phyloP scores from a whole-genome alignment of 2,797 vertebrate species.

The Typhlichthys eigenmanni region DNA sequence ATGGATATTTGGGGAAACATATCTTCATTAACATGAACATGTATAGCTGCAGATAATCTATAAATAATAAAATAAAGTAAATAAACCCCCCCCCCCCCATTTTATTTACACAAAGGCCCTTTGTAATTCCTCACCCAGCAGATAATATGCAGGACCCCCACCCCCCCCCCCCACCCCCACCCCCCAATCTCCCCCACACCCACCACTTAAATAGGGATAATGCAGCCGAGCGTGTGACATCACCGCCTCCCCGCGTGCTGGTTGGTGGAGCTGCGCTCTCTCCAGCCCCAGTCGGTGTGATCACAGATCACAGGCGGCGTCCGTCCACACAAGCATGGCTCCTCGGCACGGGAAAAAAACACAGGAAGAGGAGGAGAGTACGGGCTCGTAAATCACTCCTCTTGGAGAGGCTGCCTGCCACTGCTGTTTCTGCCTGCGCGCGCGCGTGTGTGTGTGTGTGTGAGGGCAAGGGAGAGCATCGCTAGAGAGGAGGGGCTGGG shows the following conservation, averaged over 20 bases:
- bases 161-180: background rate
- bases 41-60: no score
- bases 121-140: no score
- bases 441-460: constrained; percentile 29
- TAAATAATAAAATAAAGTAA: no score
- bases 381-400: constrained; percentile 59
- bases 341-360: constrained; percentile 60
- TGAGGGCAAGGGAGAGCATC: constrained; percentile 42
- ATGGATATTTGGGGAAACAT: background rate
- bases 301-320: constrained; percentile 71
- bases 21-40: background rate
- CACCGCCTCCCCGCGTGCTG: constrained; percentile 62
- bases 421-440: constrained; percentile 21
- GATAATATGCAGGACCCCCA: constrained; percentile 16
- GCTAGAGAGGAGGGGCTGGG: constrained; percentile 59
- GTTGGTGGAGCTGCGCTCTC: constrained; percentile 48
- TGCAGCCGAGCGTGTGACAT: constrained; percentile 73
- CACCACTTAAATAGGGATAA: constrained; percentile 60
- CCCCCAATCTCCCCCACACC: constrained; percentile 13
- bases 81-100: no score
- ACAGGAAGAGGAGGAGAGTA: constrained; percentile 66
- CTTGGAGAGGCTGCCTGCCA: constrained; percentile 50
- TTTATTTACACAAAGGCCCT: no score
- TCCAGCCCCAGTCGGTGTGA: constrained; percentile 66
- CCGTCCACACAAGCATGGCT: constrained; percentile 73